phyloP scores from a whole-genome alignment of 2,888 invertebrate genomes.

The Limnephilus lunatus region DNA sequence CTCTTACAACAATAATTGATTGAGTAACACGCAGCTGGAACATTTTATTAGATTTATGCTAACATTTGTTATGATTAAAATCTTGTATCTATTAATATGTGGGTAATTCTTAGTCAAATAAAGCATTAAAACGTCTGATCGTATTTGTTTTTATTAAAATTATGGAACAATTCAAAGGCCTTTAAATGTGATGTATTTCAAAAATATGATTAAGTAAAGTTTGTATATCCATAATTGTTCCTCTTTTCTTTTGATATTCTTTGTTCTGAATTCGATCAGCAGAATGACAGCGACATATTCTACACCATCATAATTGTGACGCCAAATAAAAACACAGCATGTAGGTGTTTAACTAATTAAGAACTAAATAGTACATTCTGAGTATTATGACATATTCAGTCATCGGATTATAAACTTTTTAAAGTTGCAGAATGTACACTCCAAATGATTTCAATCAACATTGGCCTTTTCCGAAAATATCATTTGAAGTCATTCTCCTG shows the following conservation, averaged over 20 bases:
- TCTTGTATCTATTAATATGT: neutral
- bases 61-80: neutral
- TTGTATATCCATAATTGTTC: too few relatives aligned
- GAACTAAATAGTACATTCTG: neutral
- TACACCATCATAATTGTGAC: too few relatives aligned
- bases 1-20: constrained; percentile 14
- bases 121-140: neutral
- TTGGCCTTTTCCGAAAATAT: neutral
- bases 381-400: neutral
- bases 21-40: neutral
- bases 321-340: too few relatives aligned
- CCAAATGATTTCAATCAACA: neutral
- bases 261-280: too few relatives aligned
- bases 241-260: too few relatives aligned
- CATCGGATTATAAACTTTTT: neutral
- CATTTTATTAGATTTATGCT: neutral
- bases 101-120: neutral
- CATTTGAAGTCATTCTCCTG: neutral
- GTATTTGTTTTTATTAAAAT: neutral
- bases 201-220: too few relatives aligned
- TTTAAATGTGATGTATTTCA: too few relatives aligned
- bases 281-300: too few relatives aligned
- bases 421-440: neutral
- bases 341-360: too few relatives aligned
- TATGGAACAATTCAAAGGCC: too few relatives aligned